Conservation (phyloP, 2,797 vertebrate genomes). For the Sebastes oblongus region DNA sequence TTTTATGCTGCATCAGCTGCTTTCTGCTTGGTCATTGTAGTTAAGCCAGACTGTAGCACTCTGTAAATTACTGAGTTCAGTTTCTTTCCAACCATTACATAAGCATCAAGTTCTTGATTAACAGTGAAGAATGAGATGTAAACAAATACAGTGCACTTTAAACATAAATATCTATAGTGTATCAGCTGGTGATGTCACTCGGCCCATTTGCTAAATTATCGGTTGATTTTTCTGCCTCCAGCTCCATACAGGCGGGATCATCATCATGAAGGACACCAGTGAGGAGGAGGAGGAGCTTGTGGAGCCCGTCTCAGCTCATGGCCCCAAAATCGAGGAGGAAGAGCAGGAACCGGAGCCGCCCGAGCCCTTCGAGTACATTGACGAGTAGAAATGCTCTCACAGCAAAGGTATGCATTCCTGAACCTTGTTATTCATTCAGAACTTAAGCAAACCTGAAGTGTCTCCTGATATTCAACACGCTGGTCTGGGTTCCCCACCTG, state of each 20-base stretch:
- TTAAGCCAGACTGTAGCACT: neutral
- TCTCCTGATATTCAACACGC: neutral
- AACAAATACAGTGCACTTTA: neutral
- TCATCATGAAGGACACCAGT: conserved; percentile 97
- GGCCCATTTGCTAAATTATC: neutral
- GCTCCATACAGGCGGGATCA: conserved; percentile 97
- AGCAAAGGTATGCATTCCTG: conserved; percentile 22
- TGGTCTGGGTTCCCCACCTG: neutral
- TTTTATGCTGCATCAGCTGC: neutral
- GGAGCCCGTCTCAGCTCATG: conserved; percentile 95
- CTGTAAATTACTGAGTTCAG: neutral
- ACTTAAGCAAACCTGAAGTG: neutral
- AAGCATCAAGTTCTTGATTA: neutral
- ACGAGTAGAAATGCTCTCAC: conserved; percentile 82
- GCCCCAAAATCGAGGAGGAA: conserved; percentile 97
- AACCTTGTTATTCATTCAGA: conserved; percentile 5
- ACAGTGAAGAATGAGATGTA: neutral
- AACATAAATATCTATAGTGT: neutral
- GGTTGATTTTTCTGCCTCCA: conserved; percentile 54
- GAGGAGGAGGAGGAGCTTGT: conserved; percentile 97
- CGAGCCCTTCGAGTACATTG: conserved; percentile 97
- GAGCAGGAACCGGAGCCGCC: conserved; percentile 98
- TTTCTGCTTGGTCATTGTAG: neutral
- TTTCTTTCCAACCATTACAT: neutral
- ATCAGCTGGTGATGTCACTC: neutral